phyloP scores from a whole-genome alignment of 2,797 vertebrate species.

The Propithecus deckenii region DNA sequence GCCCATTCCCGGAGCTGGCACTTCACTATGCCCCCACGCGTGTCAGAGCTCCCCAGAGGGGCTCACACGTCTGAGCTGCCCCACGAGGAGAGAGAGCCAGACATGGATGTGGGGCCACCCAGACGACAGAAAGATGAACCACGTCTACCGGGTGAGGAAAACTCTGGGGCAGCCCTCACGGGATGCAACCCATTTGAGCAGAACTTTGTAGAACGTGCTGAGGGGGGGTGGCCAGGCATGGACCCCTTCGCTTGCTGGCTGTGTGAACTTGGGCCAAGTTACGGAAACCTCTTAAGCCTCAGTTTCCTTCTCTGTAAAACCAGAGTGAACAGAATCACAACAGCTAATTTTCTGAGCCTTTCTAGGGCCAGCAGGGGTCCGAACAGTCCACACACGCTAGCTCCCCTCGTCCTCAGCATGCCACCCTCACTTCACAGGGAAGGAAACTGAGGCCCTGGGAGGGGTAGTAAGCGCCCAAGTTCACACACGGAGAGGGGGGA shows the following conservation, averaged over 20 bases:
- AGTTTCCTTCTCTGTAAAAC: neutral
- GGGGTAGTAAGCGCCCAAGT: rapidly evolving
- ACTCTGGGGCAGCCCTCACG: neutral
- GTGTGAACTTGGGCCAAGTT: neutral
- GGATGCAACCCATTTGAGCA: neutral
- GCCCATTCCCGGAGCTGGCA: rapidly evolving
- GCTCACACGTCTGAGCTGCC: neutral
- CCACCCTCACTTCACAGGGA: neutral
- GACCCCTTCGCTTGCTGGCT: neutral
- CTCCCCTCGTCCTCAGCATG: neutral
- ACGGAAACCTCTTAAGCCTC: neutral
- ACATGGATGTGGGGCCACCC: neutral
- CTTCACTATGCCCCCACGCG: rapidly evolving
- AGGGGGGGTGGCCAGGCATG: neutral
- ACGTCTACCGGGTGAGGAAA: neutral
- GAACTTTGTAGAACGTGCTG: neutral
- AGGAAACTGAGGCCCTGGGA: neutral
- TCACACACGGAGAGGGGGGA: neutral
- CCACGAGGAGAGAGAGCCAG: neutral
- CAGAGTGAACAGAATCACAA: neutral
- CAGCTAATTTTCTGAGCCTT: neutral
- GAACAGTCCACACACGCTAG: too few relatives aligned
- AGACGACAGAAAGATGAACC: neutral
- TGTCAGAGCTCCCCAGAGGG: rapidly evolving
- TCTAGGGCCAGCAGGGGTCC: neutral